phyloP scores from a whole-genome alignment of 2,888 invertebrate species.

The Aethes cnicana region DNA sequence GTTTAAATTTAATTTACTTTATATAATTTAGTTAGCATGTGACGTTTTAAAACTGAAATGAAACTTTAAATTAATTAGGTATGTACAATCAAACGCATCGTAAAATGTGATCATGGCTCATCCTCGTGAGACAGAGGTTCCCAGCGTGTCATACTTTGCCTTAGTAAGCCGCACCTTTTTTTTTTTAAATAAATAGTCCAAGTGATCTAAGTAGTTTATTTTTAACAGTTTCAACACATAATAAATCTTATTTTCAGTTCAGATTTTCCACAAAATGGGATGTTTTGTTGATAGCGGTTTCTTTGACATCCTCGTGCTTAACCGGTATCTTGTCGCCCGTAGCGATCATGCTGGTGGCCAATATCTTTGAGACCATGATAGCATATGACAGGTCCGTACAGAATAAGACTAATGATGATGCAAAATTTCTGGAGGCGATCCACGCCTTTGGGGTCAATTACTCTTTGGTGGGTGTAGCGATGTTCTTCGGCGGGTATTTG shows the following conservation, averaged over 20 bases:
- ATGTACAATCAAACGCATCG: too few relatives aligned
- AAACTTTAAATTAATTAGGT: too few relatives aligned
- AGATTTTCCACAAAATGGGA: conserved; percentile 84
- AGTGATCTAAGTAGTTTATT: background rate
- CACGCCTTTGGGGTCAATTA: conserved; percentile 82
- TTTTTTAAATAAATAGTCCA: background rate
- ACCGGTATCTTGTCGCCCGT: conserved; percentile 49
- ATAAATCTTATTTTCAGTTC: conserved; percentile 75
- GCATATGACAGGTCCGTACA: conserved; percentile 54
- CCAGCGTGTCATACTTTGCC: conserved; percentile 57
- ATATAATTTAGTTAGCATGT: too few relatives aligned
- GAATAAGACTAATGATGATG: conserved; percentile 43
- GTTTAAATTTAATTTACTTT: too few relatives aligned
- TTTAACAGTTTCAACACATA: background rate
- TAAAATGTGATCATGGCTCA: too few relatives aligned
- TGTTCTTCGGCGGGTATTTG: conserved; percentile 82
- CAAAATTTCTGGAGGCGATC: conserved; percentile 73
- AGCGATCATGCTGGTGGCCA: conserved; percentile 51
- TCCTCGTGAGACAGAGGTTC: too few relatives aligned
- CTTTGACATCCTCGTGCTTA: conserved; percentile 59
- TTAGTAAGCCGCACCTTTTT: conserved; percentile 44
- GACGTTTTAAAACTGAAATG: too few relatives aligned
- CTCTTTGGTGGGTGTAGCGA: conserved; percentile 80
- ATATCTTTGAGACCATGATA: conserved; percentile 83
- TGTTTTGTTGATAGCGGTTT: conserved; percentile 77